phyloP scores from a whole-genome alignment of 2,113 vertebrate genomes.

The Ceuthmochares aereus region DNA sequence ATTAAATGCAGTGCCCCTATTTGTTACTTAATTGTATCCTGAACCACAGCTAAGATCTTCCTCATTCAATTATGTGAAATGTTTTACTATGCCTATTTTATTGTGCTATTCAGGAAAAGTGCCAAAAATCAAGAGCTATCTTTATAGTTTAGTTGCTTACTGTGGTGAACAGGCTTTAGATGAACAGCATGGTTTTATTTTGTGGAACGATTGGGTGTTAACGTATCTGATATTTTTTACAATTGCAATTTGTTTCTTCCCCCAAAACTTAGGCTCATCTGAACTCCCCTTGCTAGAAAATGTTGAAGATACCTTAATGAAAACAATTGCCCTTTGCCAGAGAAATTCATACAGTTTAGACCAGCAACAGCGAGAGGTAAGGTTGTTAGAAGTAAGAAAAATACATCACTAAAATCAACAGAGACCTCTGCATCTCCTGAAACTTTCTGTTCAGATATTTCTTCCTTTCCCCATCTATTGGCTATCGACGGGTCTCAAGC shows the following conservation, averaged over 20 bases:
- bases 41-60: background rate
- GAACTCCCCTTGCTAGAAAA: slow-evolving; percentile 64
- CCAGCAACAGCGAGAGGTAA: slow-evolving; percentile 92
- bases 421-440: background rate
- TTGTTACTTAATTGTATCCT: background rate
- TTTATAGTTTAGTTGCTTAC: background rate
- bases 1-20: background rate
- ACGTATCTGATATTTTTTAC: background rate
- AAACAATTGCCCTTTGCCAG: slow-evolving; percentile 89
- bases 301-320: slow-evolving; percentile 81
- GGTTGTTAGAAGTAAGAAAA: background rate
- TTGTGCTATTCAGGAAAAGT: background rate
- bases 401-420: background rate
- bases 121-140: background rate
- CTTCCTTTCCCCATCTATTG: background rate
- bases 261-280: slow-evolving; percentile 32
- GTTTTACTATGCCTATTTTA: background rate
- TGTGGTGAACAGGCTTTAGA: background rate
- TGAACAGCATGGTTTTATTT: background rate
- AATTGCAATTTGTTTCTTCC: background rate
- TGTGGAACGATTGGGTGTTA: background rate
- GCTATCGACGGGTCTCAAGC: background rate
- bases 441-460: background rate
- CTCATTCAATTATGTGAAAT: background rate
- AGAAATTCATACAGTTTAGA: slow-evolving; percentile 88